Evolutionary conservation across 2,113 vertebrate genomes (phyloP).

Genomic region (Calidris pygmaea): DNA sequence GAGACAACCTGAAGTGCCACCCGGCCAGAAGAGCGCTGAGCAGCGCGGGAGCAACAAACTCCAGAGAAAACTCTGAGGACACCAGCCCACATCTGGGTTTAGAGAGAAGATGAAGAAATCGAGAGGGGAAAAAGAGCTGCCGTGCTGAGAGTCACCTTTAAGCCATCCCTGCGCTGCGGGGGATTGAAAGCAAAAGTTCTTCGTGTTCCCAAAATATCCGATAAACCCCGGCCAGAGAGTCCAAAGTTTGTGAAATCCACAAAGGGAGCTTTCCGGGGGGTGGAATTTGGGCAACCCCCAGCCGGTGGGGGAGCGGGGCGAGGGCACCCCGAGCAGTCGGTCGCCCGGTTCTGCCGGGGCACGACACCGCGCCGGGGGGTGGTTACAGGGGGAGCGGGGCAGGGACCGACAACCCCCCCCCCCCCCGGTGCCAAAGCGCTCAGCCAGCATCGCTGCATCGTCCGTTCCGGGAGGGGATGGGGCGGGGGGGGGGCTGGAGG

Average conservation of each 20-base stretch:
- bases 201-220: background rate
- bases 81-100: background rate
- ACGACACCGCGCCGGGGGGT: background rate
- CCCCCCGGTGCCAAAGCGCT: background rate
- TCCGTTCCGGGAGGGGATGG: background rate
- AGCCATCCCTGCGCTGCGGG: background rate
- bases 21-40: background rate
- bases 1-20: conserved; percentile 36
- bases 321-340: background rate
- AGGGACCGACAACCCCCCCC: no score
- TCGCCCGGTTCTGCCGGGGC: background rate
- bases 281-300: background rate
- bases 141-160: background rate
- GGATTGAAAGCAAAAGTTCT: background rate
- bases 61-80: background rate
- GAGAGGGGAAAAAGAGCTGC: background rate
- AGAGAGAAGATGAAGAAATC: background rate
- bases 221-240: background rate
- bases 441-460: background rate
- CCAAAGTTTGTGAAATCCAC: conserved; percentile 37
- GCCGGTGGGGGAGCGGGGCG: background rate
- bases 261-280: background rate
- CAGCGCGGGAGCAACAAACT: background rate
- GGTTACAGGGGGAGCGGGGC: no score
- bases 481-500: no score